A percentile compares a stretch with the other conserved stretches of the same genome.
These are phyloP conservation scores for Brachionus koreanus DNA, from an alignment of 1,140 invertebrate genomes.

Conservation along the genomic window DNA sequence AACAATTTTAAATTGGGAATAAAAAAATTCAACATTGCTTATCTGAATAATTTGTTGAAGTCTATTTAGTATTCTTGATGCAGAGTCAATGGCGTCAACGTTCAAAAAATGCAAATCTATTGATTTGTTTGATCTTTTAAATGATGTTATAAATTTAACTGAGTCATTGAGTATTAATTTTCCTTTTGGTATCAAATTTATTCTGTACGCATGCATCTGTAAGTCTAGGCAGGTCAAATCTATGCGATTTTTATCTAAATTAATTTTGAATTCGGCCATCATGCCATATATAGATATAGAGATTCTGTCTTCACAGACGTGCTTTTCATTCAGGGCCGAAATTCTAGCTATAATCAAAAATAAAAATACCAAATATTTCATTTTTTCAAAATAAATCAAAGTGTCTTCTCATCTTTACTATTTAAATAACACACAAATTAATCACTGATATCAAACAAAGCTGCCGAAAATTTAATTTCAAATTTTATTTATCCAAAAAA, in stretches of 20 bases:
- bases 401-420: too few relatives aligned
- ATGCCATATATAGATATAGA: too few relatives aligned
- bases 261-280: background rate
- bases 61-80: background rate
- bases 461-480: too few relatives aligned
- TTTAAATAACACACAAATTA: too few relatives aligned
- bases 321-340: too few relatives aligned
- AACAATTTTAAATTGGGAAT: background rate
- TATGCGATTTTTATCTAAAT: background rate
- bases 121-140: background rate
- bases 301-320: too few relatives aligned
- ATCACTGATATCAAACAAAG: too few relatives aligned
- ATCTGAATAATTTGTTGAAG: background rate
- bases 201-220: background rate
- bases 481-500: too few relatives aligned
- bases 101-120: background rate
- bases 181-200: background rate
- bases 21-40: background rate
- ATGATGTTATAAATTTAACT: background rate
- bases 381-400: too few relatives aligned
- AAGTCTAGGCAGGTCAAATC: background rate
- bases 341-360: too few relatives aligned
- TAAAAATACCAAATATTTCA: too few relatives aligned
- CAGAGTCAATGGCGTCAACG: background rate
- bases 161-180: background rate